Evolutionary conservation across 2,888 invertebrate genomes (phyloP), one percentile per base, ranked within the genome.

Genomic region (Xylophagus ater): DNA sequence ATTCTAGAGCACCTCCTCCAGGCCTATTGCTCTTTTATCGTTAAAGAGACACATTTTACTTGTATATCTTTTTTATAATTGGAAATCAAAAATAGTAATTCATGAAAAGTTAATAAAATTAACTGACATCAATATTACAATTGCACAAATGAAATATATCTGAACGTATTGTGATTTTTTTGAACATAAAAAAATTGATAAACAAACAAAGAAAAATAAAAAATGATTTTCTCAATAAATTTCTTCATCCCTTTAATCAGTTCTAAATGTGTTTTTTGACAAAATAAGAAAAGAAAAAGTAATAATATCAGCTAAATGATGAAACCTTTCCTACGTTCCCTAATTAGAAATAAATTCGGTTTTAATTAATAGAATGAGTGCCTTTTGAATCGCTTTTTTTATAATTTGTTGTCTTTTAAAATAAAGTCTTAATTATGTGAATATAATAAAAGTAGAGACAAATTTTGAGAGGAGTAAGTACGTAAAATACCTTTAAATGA

Each of bases 241-340:
- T 24, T 32, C 23, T 33, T 21, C 37, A 23, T 37, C 38, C 38
- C 26, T 33, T 18, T 33, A 29, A 29, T 26, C 20, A 33, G 38
- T 17, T 26, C 32, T 33, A n/a, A 32, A 39, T 39, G 38, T 39
- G 38, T 39, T 39, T 37, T 39, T 39, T 14, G 42, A 3, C 14
- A 14, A n/a, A 30, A 24, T 24, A 33, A 53, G 54, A 47, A 58
- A 96, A 93, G 93, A n/a, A n/a, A n/a, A n/a, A n/a, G n/a, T n/a
- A n/a, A n/a, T n/a, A n/a, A n/a, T n/a, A n/a, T n/a, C n/a, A n/a
- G n/a, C n/a, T n/a, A n/a, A n/a, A n/a, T n/a, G n/a, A n/a, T n/a
- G n/a, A n/a, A n/a, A n/a, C n/a, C n/a, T n/a, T n/a, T n/a, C n/a
- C n/a, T n/a, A n/a, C n/a, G n/a, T n/a, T n/a, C n/a, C n/a, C n/a